These are phyloP conservation scores for Hippocampus mohnikei DNA, from an alignment of 2,113 vertebrate genomes.

Conservation along the genomic window DNA sequence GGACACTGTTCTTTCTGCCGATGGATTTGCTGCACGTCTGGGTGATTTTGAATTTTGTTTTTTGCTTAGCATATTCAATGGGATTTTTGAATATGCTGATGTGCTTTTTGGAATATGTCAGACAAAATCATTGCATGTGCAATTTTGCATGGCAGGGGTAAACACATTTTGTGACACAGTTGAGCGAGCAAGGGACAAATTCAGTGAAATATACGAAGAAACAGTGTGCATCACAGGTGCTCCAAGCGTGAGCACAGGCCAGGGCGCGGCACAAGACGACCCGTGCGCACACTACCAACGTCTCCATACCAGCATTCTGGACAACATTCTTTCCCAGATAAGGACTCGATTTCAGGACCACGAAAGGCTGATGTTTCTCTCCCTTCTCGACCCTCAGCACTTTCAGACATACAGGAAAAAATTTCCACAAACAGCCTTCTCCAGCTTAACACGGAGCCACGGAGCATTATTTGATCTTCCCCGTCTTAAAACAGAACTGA, in stretches of 20 bases:
- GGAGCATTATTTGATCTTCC: neutral
- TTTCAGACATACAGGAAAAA: slow-evolving; percentile 2
- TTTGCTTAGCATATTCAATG: slow-evolving; percentile 7
- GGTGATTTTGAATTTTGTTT: slow-evolving; percentile 19
- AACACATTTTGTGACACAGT: slow-evolving; percentile 2
- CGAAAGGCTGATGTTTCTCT: neutral
- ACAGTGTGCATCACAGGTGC: neutral
- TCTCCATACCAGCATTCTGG: slow-evolving; percentile 5
- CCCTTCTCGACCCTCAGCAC: slow-evolving; percentile 1
- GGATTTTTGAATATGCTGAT: slow-evolving; percentile 9
- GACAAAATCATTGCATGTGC: neutral
- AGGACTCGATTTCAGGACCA: slow-evolving; percentile 11
- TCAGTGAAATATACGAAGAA: neutral
- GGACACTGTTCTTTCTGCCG: slow-evolving; percentile 5
- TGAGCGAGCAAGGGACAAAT: neutral
- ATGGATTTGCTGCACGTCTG: slow-evolving; percentile 14
- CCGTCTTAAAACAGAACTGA: slow-evolving; percentile 6
- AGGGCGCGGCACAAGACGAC: neutral
- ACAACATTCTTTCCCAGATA: slow-evolving; percentile 9
- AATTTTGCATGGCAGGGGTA: slow-evolving; percentile 1
- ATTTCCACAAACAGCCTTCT: slow-evolving; percentile 6
- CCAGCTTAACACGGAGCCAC: slow-evolving; percentile 15
- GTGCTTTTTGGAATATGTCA: slow-evolving; percentile 2
- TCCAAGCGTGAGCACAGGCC: neutral
- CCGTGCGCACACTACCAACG: neutral